Evolutionary conservation across 2,113 vertebrate species (phyloP), one percentile per base, ranked within the genome.

Genomic region (Anseranas semipalmata): DNA sequence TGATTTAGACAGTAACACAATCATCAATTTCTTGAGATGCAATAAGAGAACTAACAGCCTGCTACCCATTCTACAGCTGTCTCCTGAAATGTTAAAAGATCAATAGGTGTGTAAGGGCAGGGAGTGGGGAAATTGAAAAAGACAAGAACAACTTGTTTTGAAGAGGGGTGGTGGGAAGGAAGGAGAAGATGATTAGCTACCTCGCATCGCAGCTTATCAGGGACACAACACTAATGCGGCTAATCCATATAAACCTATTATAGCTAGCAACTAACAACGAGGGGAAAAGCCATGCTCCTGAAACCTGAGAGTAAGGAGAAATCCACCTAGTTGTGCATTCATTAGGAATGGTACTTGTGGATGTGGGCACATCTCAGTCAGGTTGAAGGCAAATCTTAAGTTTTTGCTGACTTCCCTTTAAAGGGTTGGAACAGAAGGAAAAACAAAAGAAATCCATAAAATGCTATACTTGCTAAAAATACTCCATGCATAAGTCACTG

Each of bases 351-450:
- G 21, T 16, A 27, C 41, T 89, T 77, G 52, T 8, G 8, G 70
- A 17, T 46, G 12, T 28, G 39, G 19, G 35, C n/a, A 35, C 0
- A 0, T n/a, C 0, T 0, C 14, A 27, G 30, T 43, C 18, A n/a
- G 55, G 5, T 4, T 77, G 53, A 60, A 58, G 30, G 63, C 68
- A 71, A 45, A 56, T 60, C n/a, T 78, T 14, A 41, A 52, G 15
- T 25, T 68, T 70, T 45, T 84, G 5, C 12, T 71, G 24, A 28
- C 30, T 62, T 58, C 4, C 45, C 14, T 71, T 84, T 53, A 37
- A 75, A 72, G 37, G 13, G 7, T 7, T 60, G 63, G 33, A 13
- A 56, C 2, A 3, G 39, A 66, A 56, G 18, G 48, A 58, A 66
- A 75, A 85, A 72, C 39, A 35, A 87, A 67, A 12, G 30, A 74